Conservation (phyloP, 2,113 vertebrate genomes). For the Antechinus stuartii region DNA sequence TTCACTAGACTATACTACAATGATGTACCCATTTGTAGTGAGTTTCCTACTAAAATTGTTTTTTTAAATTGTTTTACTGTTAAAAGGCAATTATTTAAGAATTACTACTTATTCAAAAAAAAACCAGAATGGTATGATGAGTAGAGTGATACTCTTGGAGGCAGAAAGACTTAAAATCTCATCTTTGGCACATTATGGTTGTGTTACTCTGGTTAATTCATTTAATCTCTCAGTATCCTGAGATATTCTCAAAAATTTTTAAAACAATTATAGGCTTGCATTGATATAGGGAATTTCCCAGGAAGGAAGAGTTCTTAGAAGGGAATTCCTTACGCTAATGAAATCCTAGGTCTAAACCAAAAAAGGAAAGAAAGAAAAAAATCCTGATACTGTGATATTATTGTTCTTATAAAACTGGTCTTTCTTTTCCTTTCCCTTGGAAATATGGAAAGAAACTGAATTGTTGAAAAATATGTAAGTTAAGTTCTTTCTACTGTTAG, state of each 20-base stretch:
- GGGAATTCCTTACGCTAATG: background rate
- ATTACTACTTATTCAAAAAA: background rate
- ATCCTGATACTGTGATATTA: background rate
- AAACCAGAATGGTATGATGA: background rate
- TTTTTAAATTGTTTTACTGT: background rate
- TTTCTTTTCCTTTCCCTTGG: background rate
- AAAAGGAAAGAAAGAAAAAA: background rate
- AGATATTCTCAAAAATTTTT: background rate
- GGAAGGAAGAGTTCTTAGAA: background rate
- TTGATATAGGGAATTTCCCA: background rate
- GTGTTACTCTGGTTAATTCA: background rate
- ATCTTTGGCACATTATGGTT: background rate
- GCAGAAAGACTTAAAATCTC: slow-evolving; percentile 2
- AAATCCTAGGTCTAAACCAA: background rate
- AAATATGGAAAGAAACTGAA: background rate
- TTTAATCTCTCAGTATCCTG: background rate
- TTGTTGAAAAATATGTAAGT: background rate
- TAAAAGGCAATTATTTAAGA: background rate
- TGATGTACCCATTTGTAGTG: background rate
- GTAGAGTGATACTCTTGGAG: background rate
- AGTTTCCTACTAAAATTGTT: background rate
- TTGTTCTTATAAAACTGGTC: background rate
- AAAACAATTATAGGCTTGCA: background rate
- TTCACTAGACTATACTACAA: background rate
- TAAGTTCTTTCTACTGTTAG: background rate